Conservation (phyloP, 2,113 vertebrate genomes). For the Vanacampus margaritifer region DNA sequence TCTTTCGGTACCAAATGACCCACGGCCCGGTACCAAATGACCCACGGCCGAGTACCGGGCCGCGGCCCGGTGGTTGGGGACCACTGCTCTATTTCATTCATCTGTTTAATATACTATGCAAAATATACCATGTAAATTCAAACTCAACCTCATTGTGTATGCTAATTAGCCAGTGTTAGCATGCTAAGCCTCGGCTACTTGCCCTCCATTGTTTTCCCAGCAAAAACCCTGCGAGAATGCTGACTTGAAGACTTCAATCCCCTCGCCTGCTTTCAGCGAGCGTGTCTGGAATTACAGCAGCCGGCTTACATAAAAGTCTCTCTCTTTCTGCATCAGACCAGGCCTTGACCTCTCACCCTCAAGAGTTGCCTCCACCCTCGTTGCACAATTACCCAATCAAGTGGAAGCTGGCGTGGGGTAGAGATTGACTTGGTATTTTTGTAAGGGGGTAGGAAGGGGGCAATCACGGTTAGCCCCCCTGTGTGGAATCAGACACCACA, state of each 20-base stretch:
- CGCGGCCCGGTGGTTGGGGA: too few species aligned
- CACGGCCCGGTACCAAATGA: too few species aligned
- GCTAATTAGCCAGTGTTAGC: too few species aligned
- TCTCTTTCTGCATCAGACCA: conserved; percentile 32
- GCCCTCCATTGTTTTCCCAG: neutral
- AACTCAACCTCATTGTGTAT: too few species aligned
- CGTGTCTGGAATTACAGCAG: conserved; percentile 3
- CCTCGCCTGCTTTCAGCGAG: neutral
- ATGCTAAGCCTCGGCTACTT: neutral
- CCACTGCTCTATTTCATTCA: too few species aligned
- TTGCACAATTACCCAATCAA: conserved; percentile 58
- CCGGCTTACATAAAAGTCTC: conserved; percentile 43
- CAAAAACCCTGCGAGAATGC: neutral
- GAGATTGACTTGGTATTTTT: conserved; percentile 36
- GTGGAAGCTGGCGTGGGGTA: conserved; percentile 35
- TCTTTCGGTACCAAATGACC: too few species aligned
- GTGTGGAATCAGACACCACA: conserved; percentile 46
- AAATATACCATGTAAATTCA: too few species aligned
- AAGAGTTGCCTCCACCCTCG: conserved; percentile 37
- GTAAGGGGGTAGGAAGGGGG: conserved; percentile 3
- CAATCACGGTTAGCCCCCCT: conserved; percentile 37
- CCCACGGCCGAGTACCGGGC: too few species aligned
- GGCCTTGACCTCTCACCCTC: conserved; percentile 41
- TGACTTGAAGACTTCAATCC: neutral
- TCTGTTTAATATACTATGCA: conserved; percentile 1